Evolutionary conservation across 2,888 invertebrate species (phyloP).

Genomic region (Priocnemis perturbator): DNA sequence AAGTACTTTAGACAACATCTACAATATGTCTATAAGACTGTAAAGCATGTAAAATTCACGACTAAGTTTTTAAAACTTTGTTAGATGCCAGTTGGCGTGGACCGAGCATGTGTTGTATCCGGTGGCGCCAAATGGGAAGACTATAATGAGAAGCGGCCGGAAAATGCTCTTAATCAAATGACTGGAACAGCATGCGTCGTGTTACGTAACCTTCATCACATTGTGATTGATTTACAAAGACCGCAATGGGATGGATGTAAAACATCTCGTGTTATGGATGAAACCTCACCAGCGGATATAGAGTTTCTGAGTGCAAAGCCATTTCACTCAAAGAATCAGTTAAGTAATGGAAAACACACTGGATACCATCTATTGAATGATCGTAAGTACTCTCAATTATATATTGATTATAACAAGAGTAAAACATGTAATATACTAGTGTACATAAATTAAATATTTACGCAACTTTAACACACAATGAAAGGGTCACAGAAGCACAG

Average conservation of each 20-base stretch:
- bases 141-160: constrained; percentile 58
- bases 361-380: constrained; percentile 66
- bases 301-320: constrained; percentile 49
- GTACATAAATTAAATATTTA: neutral
- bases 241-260: constrained; percentile 60
- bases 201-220: constrained; percentile 68
- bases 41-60: neutral
- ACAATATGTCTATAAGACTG: neutral
- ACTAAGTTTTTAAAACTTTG: neutral
- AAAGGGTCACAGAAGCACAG: too few species aligned
- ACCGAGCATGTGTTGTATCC: constrained; percentile 67
- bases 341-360: constrained; percentile 57
- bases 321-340: constrained; percentile 34
- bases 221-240: constrained; percentile 67
- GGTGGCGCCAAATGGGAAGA: constrained; percentile 70
- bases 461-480: too few species aligned
- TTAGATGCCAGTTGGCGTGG: constrained; percentile 70
- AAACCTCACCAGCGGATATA: constrained; percentile 63
- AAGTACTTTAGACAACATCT: neutral
- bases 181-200: constrained; percentile 68
- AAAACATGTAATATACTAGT: neutral
- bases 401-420: neutral
- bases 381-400: constrained; percentile 52
- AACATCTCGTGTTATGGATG: constrained; percentile 47
- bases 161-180: constrained; percentile 59